Base-by-base conservation (phyloP, 1,140 invertebrate genomes). In the Cardiocondyla obscurior region DNA sequence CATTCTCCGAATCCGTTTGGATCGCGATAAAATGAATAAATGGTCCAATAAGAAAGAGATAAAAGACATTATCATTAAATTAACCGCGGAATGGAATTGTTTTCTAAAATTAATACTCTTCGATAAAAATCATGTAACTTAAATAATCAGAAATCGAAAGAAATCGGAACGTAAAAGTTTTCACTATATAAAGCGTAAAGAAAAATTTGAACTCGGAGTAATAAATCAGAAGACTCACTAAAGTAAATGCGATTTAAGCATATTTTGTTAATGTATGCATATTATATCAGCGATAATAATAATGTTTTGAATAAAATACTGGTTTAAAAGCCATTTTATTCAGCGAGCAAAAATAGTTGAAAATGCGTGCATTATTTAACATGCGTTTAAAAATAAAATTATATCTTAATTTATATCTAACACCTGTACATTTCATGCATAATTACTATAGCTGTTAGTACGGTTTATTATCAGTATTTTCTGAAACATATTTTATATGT, bases 171-270 rank as follows among this genome's bases (percentile, higher is more conserved):
- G n/a, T n/a, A n/a, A n/a, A n/a, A n/a, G n/a, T n/a, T 64, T 51
- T 49, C 14, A 12, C 49, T 30, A 64, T 22, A 2, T 58, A 7
- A 46, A 16, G n/a, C 5, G 2, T 57, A 25, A 16, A 19, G 39
- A 67, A 53, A 67, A 39, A 65, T 5, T 67, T 39, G 12, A 65
- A 77, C 1, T 25, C 30, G n/a, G 12, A 42, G 30, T 2, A 12
- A 7, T 42, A 67, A 53, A 55, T 79, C 53, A 69, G 36, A 79
- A 77, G 62, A 79, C 22, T 5, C 22, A 55, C n/a, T 22, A 22
- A 77, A 25, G 12, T 53, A 53, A 19, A 16, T 53, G 62, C 44
- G 69, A 39, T 67, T 69, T 7, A 51, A 64, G 51, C 19, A 39
- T 10, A 25, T 69, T 67, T 10, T 19, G 51, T 22, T 2, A 53